Evolutionary conservation across 2,888 invertebrate species (phyloP), one percentile per base, ranked within the genome.

Genomic region (Amblyjoppa proteus): DNA sequence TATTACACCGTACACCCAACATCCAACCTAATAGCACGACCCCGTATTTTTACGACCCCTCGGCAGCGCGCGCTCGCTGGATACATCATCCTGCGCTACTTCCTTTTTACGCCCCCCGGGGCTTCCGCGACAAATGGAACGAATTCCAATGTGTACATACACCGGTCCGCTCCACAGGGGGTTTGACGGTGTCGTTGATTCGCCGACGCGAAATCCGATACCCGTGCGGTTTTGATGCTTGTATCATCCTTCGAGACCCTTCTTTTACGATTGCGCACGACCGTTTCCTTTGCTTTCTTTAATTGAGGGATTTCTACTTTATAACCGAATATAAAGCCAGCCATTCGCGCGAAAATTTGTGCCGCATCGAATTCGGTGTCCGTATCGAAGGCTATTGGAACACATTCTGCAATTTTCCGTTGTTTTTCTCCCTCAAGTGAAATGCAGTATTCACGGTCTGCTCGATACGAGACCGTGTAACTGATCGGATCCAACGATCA

Each of bases 1-100:
- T 73, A 77, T 84, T 84, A 81, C 81, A 74, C 49, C 81, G 84
- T 68, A 81, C 66, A 7, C 68, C 73, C 61, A 64, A 66, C 66
- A 84, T 81, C 68, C 73, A 45, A 84, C 81, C 81, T 77, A 84
- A 84, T 81, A 80, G 76, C 45, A 64, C 45, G 51, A 31, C n/a
- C 34, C 76, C 34, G 77, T 71, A 81, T 84, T 84, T 84, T 84
- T 84, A 74, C 73, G 71, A 76, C 45, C 56, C 51, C 81, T 31
- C 66, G 34, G 71, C 81, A 38, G 76, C 41, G 56, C 76, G 53
- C 74, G 69, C 41, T 51, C 58, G 68, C 69, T 49, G 61, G 34
- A 81, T 69, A 61, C 73, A 31, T 70, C 73, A 73, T 81, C 61
- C 61, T 61, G 49, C 16, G 28, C 45, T 69, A 69, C 45, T 77